These are phyloP conservation scores for Cataglyphis albicans DNA, from an alignment of 2,888 invertebrate species.

Conservation along the genomic window DNA sequence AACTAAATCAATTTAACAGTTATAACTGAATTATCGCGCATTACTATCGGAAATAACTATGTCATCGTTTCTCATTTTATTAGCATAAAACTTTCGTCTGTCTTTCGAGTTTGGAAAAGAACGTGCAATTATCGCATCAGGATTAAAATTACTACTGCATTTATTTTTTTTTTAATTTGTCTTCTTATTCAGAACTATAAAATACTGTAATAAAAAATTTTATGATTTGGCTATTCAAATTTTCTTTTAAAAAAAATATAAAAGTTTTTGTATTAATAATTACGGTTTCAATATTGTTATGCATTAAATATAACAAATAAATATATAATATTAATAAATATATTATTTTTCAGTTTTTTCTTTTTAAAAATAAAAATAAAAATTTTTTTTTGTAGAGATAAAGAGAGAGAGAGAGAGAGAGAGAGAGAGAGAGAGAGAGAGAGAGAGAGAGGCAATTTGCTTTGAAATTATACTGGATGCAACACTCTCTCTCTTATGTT, in stretches of 20 bases:
- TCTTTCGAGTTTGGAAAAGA: neutral
- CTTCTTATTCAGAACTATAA: neutral
- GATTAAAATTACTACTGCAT: neutral
- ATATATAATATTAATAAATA: neutral
- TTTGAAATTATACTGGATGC: neutral
- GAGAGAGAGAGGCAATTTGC: neutral
- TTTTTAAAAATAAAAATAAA: conserved; percentile 25
- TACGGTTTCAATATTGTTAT: neutral
- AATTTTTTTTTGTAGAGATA: conserved; percentile 4
- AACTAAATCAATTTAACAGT: neutral
- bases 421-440: neutral
- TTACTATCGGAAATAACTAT: neutral
- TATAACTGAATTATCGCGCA: neutral
- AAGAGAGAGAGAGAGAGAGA: too few relatives aligned
- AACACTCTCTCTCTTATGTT: neutral
- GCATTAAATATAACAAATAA: neutral
- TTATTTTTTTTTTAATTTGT: neutral
- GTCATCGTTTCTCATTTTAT: neutral
- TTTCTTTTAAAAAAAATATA: neutral
- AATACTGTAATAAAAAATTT: neutral
- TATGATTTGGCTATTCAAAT: neutral
- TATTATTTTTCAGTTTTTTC: conserved; percentile 11
- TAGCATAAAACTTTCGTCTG: neutral
- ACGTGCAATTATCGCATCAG: neutral
- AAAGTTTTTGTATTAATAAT: neutral